These are phyloP conservation scores for Tonatia bakeri DNA, from an alignment of 2,113 vertebrate species.

Conservation along the genomic window DNA sequence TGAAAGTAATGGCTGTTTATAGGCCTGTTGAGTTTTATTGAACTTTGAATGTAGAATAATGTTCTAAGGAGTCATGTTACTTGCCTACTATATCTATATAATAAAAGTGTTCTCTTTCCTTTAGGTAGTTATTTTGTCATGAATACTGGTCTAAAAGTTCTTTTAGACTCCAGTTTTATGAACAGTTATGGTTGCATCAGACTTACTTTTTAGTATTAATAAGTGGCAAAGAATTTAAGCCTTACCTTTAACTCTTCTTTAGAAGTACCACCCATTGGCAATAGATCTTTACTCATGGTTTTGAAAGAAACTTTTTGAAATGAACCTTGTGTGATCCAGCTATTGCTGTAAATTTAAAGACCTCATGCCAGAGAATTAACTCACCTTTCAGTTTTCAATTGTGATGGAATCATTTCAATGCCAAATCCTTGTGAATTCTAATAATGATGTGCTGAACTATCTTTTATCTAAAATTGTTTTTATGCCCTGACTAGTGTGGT, in stretches of 20 bases:
- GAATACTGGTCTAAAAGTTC: background rate
- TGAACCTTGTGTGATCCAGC: background rate
- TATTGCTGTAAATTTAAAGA: background rate
- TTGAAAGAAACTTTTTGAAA: slow-evolving; percentile 39
- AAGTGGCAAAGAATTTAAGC: background rate
- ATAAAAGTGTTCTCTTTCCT: background rate
- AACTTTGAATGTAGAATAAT: background rate
- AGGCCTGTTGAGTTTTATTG: background rate
- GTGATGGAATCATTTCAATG: background rate
- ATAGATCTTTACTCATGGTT: background rate
- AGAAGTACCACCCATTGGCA: slow-evolving; percentile 19
- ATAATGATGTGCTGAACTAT: background rate
- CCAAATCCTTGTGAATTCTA: background rate
- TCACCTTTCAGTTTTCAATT: slow-evolving; percentile 15
- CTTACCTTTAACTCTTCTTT: slow-evolving; percentile 16
- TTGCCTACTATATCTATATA: background rate
- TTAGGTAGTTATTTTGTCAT: slow-evolving; percentile 17
- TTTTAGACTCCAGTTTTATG: background rate
- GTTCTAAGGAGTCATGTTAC: slow-evolving; percentile 32
- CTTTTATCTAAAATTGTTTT: background rate
- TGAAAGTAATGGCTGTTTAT: background rate
- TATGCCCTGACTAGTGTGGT: background rate
- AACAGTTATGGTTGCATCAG: background rate
- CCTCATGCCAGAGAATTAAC: slow-evolving; percentile 14
- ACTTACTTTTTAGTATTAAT: background rate